phyloP scores from a whole-genome alignment of 2,797 vertebrate genomes.

The Morus bassanus region DNA sequence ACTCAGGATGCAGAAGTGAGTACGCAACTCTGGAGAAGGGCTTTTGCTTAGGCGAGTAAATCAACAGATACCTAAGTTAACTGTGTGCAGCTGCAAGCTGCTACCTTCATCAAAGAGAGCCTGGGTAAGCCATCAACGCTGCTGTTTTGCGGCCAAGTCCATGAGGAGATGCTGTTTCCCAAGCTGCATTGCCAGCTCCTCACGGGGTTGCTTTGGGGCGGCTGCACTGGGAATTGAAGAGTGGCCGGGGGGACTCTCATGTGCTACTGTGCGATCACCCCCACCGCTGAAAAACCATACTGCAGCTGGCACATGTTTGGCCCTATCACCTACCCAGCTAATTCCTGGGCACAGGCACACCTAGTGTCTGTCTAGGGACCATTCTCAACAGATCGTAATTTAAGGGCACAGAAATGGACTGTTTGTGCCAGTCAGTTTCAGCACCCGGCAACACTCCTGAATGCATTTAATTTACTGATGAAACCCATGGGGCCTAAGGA shows the following conservation, averaged over 20 bases:
- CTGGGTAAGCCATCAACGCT: neutral
- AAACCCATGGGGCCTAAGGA: neutral
- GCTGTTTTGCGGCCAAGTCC: neutral
- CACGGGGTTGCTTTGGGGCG: accelerated
- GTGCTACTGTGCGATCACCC: neutral
- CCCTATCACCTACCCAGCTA: neutral
- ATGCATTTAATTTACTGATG: neutral
- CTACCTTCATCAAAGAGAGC: neutral
- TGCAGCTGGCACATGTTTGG: neutral
- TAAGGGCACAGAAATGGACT: neutral
- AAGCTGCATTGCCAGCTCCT: neutral
- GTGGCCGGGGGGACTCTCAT: accelerated
- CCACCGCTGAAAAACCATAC: neutral
- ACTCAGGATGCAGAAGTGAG: neutral
- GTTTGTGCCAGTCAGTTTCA: neutral
- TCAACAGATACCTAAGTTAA: neutral
- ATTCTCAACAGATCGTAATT: neutral
- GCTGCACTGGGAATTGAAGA: neutral
- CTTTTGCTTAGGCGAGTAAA: neutral
- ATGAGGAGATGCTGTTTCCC: neutral
- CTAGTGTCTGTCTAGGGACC: neutral
- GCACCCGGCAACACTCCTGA: neutral
- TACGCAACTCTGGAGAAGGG: accelerated
- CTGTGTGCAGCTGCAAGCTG: neutral
- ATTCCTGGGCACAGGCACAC: neutral